Base-by-base conservation (phyloP, 2,113 vertebrate genomes). In the Sinocyclocheilus rhinocerous region DNA sequence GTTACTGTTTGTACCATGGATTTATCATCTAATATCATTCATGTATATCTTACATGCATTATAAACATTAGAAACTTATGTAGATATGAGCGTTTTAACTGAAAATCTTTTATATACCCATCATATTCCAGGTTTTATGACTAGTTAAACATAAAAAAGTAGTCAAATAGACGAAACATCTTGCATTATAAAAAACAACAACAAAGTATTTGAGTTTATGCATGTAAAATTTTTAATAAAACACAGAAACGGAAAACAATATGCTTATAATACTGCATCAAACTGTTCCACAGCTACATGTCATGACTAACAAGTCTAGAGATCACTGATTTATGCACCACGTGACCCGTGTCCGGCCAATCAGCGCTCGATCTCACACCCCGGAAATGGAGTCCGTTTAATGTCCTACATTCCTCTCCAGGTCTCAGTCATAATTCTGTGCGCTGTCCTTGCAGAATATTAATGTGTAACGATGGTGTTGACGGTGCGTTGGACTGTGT, bases 391-490 rank as follows among this genome's bases (percentile, higher is more conserved):
- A 52, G 45, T 26, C 63, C 63, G 11, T 50, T 67, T 22, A 26
- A 67, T 70, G 45, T 52, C 65, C 63, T 50, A 67, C 61, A 67
- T 50, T 67, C 61, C 61, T 81, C n/a, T 80, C 77, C 79, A 81
- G 36, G 39, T 81, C 15, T 67, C 79, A 45, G 26, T 50, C 81
- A 52, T 22, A 82, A 70, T 70, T 70, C 63, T 82, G 45, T 52
- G 45, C 45, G 63, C 45, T 82, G 63, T 52, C 65, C 63, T 67
- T 70, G 63, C 63, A 52, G 63, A 82, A 82, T 70, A n/a, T n/a
- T 52, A 70, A 82, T 70, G 45, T 82, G 10, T 36, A 69, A 70
- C 24, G 81, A 82, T 70, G 81, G 15, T 29, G 15, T 22, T 70
- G 42, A 52, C 45, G 4, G 5, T 12, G 10, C 29, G 42, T 82